Evolutionary conservation across 2,797 vertebrate genomes (phyloP), one percentile per base, ranked within the genome.

Genomic region (Chanos chanos): DNA sequence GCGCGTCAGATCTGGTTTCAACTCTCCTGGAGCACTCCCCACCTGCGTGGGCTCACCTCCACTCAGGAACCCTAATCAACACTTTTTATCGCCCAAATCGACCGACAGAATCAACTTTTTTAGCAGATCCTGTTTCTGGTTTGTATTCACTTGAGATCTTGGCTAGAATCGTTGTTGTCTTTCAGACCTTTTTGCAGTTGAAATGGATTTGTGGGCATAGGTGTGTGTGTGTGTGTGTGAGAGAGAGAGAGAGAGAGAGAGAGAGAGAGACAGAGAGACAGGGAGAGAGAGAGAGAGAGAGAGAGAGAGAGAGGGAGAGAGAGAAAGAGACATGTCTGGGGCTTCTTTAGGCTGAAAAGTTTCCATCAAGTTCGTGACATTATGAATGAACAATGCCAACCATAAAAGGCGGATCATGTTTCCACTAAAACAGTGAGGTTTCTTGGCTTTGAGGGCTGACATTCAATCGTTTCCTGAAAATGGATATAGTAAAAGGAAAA

Each of bases 1-100:
- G 89, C 87, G 85, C 74, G 80, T 74, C 72, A 79, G 86, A 85
- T 91, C 83, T 60, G 68, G 85, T 90, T 89, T 83, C 73, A 75
- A 59, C 36, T 58, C 71, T 73, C 66, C 86, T 71, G 40, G 47
- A 71, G 57, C 39, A 49, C 65, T 65, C 57, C 66, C 70, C 76
- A 78, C 71, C 78, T 80, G 74, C 65, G 68, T 54, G 37, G 7
- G 21, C 41, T 73, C 68, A 76, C 72, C 73, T 74, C 61, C 56
- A 36, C 7, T 40, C 10, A 43, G 9, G 15, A n/a, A n/a, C 43
- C 63, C 18, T 41, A 15, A 16, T 19, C 34, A 18, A 9, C 22
- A 22, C 27, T 16, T 48, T 36, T 63, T 50, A 66, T 55, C 68
- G 12, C 31, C 49, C 45, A 27, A 39, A 50, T 73, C 63, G 55